Percentiles rank a stretch among this genome's conserved stretches.
These are phyloP conservation scores for Drosophila heteroneura DNA, from an alignment of 2,888 invertebrate species.

Conservation along the genomic window DNA sequence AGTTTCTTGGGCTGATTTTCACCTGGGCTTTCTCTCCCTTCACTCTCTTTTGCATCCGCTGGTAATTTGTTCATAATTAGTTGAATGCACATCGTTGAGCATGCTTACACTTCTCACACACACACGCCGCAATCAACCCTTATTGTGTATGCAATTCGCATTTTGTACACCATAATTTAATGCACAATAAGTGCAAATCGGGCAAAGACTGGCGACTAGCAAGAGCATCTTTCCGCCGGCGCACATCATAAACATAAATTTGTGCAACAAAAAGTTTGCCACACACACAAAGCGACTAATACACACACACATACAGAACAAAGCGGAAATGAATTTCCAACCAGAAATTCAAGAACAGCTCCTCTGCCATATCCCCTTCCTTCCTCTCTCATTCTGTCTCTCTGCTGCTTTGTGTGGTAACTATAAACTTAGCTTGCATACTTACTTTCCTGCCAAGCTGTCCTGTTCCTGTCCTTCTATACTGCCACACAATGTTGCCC, in stretches of 20 bases:
- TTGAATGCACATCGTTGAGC: slow-evolving; percentile 73
- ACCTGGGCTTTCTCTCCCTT: slow-evolving; percentile 37
- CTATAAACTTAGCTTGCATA: slow-evolving; percentile 73
- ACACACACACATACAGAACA: slow-evolving; percentile 51
- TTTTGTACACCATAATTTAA: slow-evolving; percentile 50
- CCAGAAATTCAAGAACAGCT: slow-evolving; percentile 63
- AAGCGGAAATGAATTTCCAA: slow-evolving; percentile 79
- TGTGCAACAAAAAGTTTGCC: slow-evolving; percentile 57
- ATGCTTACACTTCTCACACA: slow-evolving; percentile 12
- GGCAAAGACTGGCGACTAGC: slow-evolving; percentile 60
- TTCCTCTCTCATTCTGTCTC: not conserved
- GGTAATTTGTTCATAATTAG: slow-evolving; percentile 77
- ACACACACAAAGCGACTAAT: slow-evolving; percentile 18
- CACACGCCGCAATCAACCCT: slow-evolving; percentile 18
- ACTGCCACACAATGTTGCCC: slow-evolving; percentile 69
- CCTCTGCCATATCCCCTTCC: not conserved
- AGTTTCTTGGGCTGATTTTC: slow-evolving; percentile 43
- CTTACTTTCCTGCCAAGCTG: slow-evolving; percentile 63
- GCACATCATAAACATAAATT: slow-evolving; percentile 77
- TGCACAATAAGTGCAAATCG: slow-evolving; percentile 74
- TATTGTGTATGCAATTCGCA: slow-evolving; percentile 17
- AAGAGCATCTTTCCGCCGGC: slow-evolving; percentile 70
- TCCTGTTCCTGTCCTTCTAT: slow-evolving; percentile 29
- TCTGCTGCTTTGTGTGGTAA: slow-evolving; percentile 56
- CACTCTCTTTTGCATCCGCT: slow-evolving; percentile 35